These are phyloP conservation scores for Clarias macrocephalus DNA, from an alignment of 2,113 vertebrate species.

Conservation along the genomic window DNA sequence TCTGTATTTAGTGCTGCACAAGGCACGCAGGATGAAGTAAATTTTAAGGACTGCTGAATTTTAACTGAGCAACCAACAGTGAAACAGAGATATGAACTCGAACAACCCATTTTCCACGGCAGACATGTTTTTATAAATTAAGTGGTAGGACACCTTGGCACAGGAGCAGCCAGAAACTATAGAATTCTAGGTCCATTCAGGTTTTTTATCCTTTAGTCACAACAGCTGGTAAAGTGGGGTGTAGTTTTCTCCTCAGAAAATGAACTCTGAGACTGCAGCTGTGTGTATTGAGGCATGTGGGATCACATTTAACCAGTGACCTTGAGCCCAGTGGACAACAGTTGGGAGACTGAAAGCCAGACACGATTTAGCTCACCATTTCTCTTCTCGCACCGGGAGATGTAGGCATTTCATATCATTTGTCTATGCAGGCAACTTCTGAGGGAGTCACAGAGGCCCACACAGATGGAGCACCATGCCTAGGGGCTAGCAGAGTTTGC, in stretches of 20 bases:
- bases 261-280: slow-evolving; percentile 37
- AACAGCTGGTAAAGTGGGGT: not conserved
- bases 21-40: slow-evolving; percentile 6
- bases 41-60: slow-evolving; percentile 34
- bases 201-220: slow-evolving; percentile 13
- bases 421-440: slow-evolving; percentile 51
- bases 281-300: slow-evolving; percentile 31
- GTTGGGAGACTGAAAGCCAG: slow-evolving; percentile 45
- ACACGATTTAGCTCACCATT: slow-evolving; percentile 53
- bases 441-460: slow-evolving; percentile 41
- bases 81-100: not conserved
- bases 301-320: slow-evolving; percentile 51
- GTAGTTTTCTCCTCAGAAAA: slow-evolving; percentile 36
- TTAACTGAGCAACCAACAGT: not conserved
- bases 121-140: not conserved
- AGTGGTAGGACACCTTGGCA: not conserved
- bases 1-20: slow-evolving; percentile 54
- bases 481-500: slow-evolving; percentile 43
- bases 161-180: not conserved
- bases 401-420: slow-evolving; percentile 49
- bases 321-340: slow-evolving; percentile 50
- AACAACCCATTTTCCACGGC: not conserved
- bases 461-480: slow-evolving; percentile 59
- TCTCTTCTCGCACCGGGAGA: slow-evolving; percentile 48
- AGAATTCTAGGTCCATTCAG: not conserved